Evolutionary conservation across 2,113 vertebrate species (phyloP).

Genomic region (Cryptoleucopteryx plumbea): DNA sequence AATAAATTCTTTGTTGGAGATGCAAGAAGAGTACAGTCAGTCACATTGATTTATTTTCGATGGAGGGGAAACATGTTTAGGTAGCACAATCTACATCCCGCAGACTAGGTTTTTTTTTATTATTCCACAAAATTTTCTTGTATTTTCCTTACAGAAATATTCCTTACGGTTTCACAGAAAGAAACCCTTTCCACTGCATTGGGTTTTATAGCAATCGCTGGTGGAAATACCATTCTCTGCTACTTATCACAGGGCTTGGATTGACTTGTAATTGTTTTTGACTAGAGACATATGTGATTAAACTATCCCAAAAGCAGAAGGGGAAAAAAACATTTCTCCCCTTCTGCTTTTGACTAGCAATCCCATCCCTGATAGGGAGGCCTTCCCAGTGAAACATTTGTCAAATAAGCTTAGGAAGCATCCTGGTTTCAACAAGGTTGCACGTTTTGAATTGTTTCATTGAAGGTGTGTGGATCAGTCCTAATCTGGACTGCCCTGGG

Average conservation of each 20-base stretch:
- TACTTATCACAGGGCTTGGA: not conserved
- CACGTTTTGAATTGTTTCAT: not conserved
- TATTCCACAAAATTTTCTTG: slow-evolving; percentile 3
- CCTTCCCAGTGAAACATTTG: not conserved
- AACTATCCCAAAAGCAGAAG: not conserved
- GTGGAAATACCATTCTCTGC: not conserved
- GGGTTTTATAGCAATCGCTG: not conserved
- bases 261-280: not conserved
- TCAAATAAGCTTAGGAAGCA: not conserved
- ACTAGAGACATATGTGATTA: not conserved
- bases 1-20: slow-evolving; percentile 36
- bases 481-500: not conserved
- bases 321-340: fast-evolving
- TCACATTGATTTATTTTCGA: slow-evolving; percentile 31
- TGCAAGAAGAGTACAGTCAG: slow-evolving; percentile 18
- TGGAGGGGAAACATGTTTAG: slow-evolving; percentile 37
- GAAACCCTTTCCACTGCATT: not conserved
- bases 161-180: not conserved
- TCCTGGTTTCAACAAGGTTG: not conserved
- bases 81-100: slow-evolving; percentile 25
- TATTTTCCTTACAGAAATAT: not conserved
- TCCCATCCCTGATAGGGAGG: not conserved
- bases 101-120: not conserved
- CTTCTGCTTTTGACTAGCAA: not conserved
- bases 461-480: not conserved